phyloP scores from a whole-genome alignment of 2,797 vertebrate genomes.

The Sebastes melanostomus region DNA sequence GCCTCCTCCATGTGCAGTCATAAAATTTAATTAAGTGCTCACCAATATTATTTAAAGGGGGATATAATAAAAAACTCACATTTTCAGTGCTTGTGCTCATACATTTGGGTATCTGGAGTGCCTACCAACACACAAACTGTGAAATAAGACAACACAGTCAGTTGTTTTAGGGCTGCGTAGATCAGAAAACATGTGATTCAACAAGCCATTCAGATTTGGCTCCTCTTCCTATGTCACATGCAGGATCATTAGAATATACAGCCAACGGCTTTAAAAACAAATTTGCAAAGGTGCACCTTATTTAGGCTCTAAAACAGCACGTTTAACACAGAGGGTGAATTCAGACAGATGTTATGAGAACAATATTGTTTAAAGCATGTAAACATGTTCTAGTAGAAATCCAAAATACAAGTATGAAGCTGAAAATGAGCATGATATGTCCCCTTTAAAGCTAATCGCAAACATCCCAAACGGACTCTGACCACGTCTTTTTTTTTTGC shows the following conservation, averaged over 20 bases:
- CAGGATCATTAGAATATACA: neutral
- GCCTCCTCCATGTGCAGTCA: constrained; percentile 41
- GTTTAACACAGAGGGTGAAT: no score
- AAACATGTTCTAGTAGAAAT: no score
- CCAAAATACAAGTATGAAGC: no score
- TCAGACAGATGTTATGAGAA: no score
- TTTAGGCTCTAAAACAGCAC: neutral
- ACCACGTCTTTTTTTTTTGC: constrained; percentile 13
- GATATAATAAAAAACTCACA: neutral
- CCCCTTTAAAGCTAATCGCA: constrained; percentile 47
- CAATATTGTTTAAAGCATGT: no score
- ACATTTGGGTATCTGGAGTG: neutral
- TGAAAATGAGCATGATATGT: no score
- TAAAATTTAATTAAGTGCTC: constrained; percentile 66
- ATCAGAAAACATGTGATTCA: neutral
- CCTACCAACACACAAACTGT: neutral
- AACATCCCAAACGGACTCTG: constrained; percentile 26
- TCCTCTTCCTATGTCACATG: neutral
- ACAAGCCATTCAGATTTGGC: neutral
- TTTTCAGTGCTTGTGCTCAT: neutral
- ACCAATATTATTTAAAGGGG: constrained; percentile 43
- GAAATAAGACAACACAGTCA: neutral
- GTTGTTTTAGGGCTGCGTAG: neutral
- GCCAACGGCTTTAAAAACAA: accelerated
- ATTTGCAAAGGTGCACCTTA: neutral